Conservation (phyloP, 1,140 invertebrate species). For the Daktulosphaira vitifoliae region DNA sequence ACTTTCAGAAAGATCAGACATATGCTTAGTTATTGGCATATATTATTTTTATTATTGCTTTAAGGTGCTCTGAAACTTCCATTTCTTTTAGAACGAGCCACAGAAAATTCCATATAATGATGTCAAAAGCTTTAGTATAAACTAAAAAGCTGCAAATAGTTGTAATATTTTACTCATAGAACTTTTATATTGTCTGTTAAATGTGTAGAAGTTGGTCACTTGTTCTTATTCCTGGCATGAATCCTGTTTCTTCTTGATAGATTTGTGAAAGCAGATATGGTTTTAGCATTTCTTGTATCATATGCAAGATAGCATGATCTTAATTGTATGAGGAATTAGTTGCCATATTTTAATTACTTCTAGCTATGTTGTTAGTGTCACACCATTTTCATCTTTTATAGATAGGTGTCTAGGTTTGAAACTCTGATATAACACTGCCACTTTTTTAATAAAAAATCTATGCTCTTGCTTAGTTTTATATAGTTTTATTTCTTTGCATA, state of each 20-base stretch:
- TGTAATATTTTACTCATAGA: slow-evolving; percentile 8
- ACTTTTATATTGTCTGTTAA: slow-evolving; percentile 24
- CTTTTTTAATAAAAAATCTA: background rate
- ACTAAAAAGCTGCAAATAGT: slow-evolving; percentile 19
- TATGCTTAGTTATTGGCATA: slow-evolving; percentile 1
- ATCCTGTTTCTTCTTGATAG: slow-evolving; percentile 15
- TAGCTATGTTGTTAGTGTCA: too few relatives aligned
- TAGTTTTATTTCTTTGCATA: background rate
- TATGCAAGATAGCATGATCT: slow-evolving; percentile 2
- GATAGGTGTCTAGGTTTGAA: too few relatives aligned
- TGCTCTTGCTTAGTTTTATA: background rate
- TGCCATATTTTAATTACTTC: too few relatives aligned
- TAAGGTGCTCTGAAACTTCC: background rate
- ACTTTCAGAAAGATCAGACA: background rate
- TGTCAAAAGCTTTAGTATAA: slow-evolving; percentile 13
- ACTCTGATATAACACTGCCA: background rate
- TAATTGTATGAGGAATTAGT: background rate
- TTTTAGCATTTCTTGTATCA: slow-evolving; percentile 4
- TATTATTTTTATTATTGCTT: slow-evolving; percentile 6
- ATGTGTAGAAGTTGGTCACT: slow-evolving; percentile 16
- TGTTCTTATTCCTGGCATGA: slow-evolving; percentile 16
- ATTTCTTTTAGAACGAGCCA: slow-evolving; percentile 4
- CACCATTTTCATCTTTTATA: too few relatives aligned
- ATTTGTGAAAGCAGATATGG: slow-evolving; percentile 2
- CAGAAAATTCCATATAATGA: slow-evolving; percentile 5